Conservation (phyloP, 2,113 vertebrate species). For the Sylvia atricapilla region DNA sequence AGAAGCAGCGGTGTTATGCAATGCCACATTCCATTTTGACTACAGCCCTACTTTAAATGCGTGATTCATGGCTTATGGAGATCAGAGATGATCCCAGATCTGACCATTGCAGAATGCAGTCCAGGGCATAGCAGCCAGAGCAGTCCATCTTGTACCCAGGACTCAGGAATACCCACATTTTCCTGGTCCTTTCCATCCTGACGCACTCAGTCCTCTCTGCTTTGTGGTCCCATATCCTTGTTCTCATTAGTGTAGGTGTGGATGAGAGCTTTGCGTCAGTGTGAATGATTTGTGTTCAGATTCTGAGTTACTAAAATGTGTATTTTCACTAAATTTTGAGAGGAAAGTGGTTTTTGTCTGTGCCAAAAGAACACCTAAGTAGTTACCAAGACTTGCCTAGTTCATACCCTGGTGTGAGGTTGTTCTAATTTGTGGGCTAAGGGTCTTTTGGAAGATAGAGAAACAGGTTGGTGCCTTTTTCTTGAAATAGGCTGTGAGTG, state of each 20-base stretch:
- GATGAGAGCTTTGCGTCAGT: neutral
- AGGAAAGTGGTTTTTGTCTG: neutral
- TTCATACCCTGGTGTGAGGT: neutral
- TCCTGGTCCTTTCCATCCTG: neutral
- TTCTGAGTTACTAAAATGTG: neutral
- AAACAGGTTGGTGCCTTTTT: neutral
- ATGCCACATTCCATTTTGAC: constrained; percentile 36
- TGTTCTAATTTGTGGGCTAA: neutral
- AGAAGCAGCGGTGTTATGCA: constrained; percentile 5
- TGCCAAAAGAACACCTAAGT: neutral
- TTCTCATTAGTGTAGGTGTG: neutral
- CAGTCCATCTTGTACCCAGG: neutral
- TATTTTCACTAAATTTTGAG: neutral
- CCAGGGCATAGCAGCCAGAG: neutral
- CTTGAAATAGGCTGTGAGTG: neutral
- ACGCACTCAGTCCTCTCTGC: neutral
- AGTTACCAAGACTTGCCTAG: neutral
- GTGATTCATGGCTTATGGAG: constrained; percentile 30
- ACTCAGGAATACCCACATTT: neutral
- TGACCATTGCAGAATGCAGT: neutral
- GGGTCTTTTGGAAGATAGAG: neutral
- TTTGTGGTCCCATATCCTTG: neutral
- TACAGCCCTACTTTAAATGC: neutral
- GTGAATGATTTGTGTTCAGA: neutral
- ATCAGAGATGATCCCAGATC: neutral